These are phyloP conservation scores for Willowsia nigromaculata DNA, from an alignment of 2,888 invertebrate genomes.

Conservation along the genomic window DNA sequence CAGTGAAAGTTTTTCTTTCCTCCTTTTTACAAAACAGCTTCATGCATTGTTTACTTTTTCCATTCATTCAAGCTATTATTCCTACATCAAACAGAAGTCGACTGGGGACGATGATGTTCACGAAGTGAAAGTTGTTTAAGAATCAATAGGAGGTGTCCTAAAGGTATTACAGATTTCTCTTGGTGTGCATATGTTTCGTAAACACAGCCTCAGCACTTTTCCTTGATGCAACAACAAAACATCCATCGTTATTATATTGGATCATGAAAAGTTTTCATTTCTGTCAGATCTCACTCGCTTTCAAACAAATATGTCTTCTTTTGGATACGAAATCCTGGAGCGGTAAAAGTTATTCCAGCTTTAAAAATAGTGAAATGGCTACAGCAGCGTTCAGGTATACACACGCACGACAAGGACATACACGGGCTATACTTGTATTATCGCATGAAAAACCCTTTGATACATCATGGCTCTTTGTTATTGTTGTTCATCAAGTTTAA, in stretches of 20 bases:
- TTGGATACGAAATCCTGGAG: background rate
- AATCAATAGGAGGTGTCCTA: slow-evolving; percentile 1
- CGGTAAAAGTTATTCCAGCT: background rate
- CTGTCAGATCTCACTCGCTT: background rate
- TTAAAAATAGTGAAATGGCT: too few species aligned
- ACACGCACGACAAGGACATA: too few species aligned
- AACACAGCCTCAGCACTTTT: background rate
- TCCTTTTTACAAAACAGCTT: background rate
- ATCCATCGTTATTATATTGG: background rate
- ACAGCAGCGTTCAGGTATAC: background rate
- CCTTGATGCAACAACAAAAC: background rate
- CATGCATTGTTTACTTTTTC: slow-evolving; percentile 45
- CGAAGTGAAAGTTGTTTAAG: background rate
- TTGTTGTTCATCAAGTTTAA: slow-evolving; percentile 24
- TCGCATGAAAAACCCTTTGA: background rate
- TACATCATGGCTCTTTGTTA: slow-evolving; percentile 39
- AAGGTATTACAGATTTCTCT: background rate
- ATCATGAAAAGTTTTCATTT: background rate
- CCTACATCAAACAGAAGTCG: slow-evolving; percentile 4
- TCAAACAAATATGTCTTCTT: background rate
- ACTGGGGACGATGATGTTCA: slow-evolving; percentile 10
- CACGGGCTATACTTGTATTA: background rate
- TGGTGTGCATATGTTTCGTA: background rate
- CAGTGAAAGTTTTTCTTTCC: slow-evolving; percentile 6
- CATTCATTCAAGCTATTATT: slow-evolving; percentile 20